phyloP scores from a whole-genome alignment of 1,140 invertebrate species.

The Meloidogyne hapla region DNA sequence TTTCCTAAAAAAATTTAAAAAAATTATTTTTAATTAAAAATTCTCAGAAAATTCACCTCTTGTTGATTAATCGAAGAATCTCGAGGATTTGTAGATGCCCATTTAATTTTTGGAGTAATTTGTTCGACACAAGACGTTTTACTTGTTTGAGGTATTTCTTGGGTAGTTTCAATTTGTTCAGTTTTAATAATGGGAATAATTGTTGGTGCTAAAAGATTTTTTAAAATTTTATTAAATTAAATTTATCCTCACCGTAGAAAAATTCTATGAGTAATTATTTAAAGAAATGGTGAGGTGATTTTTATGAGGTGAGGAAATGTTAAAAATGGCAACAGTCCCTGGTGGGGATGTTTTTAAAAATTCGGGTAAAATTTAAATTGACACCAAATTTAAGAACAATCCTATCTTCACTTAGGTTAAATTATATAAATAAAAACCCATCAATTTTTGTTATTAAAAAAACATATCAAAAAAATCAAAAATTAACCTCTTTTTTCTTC shows the following conservation, averaged over 20 bases:
- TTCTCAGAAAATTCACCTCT: not conserved
- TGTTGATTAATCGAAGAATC: not conserved
- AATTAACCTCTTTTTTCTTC: constrained; percentile 21
- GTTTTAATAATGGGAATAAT: not conserved
- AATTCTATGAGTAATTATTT: no score
- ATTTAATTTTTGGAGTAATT: not conserved
- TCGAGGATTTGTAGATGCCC: not conserved
- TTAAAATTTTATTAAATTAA: constrained; percentile 10
- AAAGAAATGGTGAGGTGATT: no score
- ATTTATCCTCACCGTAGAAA: no score
- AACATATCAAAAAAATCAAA: no score
- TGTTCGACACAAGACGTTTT: not conserved
- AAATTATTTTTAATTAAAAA: not conserved
- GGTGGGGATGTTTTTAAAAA: no score
- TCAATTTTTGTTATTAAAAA: no score
- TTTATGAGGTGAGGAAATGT: no score
- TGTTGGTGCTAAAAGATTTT: not conserved
- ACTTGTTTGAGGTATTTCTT: not conserved
- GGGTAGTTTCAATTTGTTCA: not conserved
- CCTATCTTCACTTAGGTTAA: no score
- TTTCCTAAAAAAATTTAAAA: not conserved
- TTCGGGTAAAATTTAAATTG: no score
- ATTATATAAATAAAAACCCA: no score
- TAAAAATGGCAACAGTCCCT: no score
- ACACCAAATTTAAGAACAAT: constrained; percentile 14